Percentiles rank a stretch among this genome's conserved stretches.
Conservation (phyloP, 2,888 invertebrate species). For the Andrena chrysosceles region DNA sequence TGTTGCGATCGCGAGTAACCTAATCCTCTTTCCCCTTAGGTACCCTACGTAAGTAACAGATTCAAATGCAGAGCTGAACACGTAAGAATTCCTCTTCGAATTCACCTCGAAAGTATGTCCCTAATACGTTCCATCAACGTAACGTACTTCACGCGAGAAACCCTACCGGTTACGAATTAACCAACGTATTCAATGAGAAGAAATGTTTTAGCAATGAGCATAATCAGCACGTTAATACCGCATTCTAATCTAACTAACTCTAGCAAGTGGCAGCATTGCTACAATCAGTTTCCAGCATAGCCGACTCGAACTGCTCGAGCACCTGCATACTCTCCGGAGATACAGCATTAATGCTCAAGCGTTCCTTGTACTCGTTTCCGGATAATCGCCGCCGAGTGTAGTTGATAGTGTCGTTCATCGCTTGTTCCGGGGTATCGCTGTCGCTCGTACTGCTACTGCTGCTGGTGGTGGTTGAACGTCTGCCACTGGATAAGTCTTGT, state of each 20-base stretch:
- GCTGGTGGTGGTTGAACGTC: conserved; percentile 59
- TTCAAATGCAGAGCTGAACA: conserved; percentile 45
- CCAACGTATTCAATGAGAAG: conserved; percentile 17
- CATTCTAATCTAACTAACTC: conserved; percentile 66
- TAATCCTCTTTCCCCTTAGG: conserved; percentile 19
- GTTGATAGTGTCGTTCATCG: conserved; percentile 51
- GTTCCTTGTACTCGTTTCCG: conserved; percentile 62
- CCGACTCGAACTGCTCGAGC: conserved; percentile 77
- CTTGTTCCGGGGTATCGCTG: conserved; percentile 66
- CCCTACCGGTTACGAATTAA: conserved; percentile 21
- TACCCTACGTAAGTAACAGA: conserved; percentile 43
- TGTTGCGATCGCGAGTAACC: conserved; percentile 44
- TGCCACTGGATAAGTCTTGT: conserved; percentile 76
- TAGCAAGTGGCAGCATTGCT: conserved; percentile 77
- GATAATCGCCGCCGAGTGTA: conserved; percentile 46
- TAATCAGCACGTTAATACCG: conserved; percentile 50
- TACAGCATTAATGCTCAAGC: conserved; percentile 70
- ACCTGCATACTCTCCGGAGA: conserved; percentile 77
- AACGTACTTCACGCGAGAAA: conserved; percentile 19
- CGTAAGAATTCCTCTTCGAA: conserved; percentile 24
- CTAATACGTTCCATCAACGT: conserved; percentile 7
- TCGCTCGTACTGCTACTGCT: conserved; percentile 63
- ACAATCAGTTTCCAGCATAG: conserved; percentile 73
- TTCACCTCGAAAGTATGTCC: conserved; percentile 1
- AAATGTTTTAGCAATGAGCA: conserved; percentile 58